phyloP scores from a whole-genome alignment of 2,888 invertebrate genomes.

The Drosophila meridiana region DNA sequence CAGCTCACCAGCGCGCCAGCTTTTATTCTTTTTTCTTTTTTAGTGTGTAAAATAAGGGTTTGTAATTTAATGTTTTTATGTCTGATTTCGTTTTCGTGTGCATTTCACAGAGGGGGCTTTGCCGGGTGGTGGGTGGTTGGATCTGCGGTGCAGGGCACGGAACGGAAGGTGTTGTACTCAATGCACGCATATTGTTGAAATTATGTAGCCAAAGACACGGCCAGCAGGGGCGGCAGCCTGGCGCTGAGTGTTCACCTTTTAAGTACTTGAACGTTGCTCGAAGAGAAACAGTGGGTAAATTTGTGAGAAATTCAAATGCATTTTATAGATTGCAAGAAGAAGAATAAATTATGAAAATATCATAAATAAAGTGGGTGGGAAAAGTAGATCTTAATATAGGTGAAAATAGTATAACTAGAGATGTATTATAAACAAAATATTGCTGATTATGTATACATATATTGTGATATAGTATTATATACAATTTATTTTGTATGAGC shows the following conservation, averaged over 20 bases:
- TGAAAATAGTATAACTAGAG: too few relatives aligned
- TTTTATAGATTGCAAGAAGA: not conserved
- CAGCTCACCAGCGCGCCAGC: conserved; percentile 50
- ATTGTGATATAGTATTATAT: too few relatives aligned
- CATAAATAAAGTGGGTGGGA: not conserved
- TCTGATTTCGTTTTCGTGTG: conserved; percentile 78
- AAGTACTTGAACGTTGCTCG: conserved; percentile 48
- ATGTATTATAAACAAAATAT: too few relatives aligned
- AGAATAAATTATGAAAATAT: not conserved
- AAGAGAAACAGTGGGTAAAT: conserved; percentile 45
- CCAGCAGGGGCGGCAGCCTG: conserved; percentile 8
- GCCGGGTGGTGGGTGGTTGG: conserved; percentile 21
- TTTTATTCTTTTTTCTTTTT: conserved; percentile 57
- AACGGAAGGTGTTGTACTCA: conserved; percentile 47
- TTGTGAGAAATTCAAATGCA: not conserved
- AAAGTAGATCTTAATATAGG: not conserved
- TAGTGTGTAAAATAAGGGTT: conserved; percentile 81
- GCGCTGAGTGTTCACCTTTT: conserved; percentile 66
- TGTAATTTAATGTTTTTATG: conserved; percentile 83
- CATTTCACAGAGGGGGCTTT: conserved; percentile 21
- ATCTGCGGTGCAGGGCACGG: conserved; percentile 14
- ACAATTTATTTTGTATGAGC: too few relatives aligned
- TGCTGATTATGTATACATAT: too few relatives aligned
- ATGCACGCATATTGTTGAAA: conserved; percentile 82
- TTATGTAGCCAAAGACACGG: conserved; percentile 74